Conservation (phyloP, 2,888 invertebrate genomes). For the Esperia sulphurella region DNA sequence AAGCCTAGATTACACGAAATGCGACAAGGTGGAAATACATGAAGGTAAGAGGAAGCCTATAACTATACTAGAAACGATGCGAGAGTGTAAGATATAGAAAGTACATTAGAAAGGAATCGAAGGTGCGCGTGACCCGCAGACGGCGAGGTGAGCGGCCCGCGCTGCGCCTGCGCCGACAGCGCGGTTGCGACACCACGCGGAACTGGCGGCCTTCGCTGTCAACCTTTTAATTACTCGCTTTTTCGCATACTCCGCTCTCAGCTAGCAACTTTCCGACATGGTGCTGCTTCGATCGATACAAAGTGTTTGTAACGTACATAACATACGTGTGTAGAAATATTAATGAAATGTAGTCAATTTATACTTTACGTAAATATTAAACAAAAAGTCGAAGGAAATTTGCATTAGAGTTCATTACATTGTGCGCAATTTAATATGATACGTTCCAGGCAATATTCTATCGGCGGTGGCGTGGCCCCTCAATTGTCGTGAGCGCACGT, state of each 20-base stretch:
- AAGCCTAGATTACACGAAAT: conserved; percentile 5
- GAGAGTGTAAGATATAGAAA: conserved; percentile 66
- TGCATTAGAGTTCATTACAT: conserved; percentile 21
- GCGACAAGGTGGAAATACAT: conserved; percentile 3
- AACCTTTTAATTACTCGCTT: conserved; percentile 66
- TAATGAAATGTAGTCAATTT: not conserved
- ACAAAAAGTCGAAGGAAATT: too few species aligned
- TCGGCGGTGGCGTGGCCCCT: conserved; percentile 40
- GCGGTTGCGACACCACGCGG: conserved; percentile 62
- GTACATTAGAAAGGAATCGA: conserved; percentile 77
- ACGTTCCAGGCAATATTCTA: conserved; percentile 41
- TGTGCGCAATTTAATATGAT: conserved; percentile 31
- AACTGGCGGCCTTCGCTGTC: conserved; percentile 70
- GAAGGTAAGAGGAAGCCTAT: conserved; percentile 51
- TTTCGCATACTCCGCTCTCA: conserved; percentile 43
- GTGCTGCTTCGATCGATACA: conserved; percentile 12
- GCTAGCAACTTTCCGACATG: conserved; percentile 15
- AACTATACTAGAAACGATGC: conserved; percentile 28
- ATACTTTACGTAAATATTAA: not conserved
- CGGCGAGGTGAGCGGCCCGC: conserved; percentile 61
- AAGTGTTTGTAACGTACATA: not conserved
- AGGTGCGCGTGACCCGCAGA: conserved; percentile 70
- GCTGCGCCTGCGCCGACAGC: conserved; percentile 39
- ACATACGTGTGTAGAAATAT: not conserved
- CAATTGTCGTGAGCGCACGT: conserved; percentile 49